Conservation (phyloP, 2,888 invertebrate species). For the Xanthia togata region DNA sequence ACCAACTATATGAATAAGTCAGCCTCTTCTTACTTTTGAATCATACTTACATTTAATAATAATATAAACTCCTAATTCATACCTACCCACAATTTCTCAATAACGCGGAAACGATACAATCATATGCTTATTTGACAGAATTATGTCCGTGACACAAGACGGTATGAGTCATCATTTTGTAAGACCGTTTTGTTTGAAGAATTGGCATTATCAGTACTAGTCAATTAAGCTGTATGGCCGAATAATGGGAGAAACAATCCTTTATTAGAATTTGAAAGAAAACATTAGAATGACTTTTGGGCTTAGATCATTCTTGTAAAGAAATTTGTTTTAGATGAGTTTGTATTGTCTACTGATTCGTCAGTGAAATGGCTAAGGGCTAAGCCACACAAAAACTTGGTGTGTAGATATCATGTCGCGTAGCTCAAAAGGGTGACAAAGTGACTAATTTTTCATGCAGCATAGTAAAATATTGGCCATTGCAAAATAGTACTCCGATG, state of each 20-base stretch:
- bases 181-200: slow-evolving; percentile 47
- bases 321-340: slow-evolving; percentile 10
- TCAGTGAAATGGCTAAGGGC: not conserved
- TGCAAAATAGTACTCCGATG: not conserved
- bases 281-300: slow-evolving; percentile 35
- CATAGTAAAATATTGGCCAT: no score
- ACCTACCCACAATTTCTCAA: slow-evolving; percentile 18
- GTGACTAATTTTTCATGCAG: no score
- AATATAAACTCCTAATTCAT: not conserved
- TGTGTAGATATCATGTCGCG: not conserved
- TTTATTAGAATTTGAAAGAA: slow-evolving; percentile 23
- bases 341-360: slow-evolving; percentile 11
- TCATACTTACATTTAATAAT: not conserved
- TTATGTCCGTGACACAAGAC: slow-evolving; percentile 44
- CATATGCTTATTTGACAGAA: slow-evolving; percentile 50
- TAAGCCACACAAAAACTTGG: not conserved
- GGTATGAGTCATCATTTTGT: slow-evolving; percentile 37
- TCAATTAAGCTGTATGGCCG: slow-evolving; percentile 14
- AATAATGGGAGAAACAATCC: slow-evolving; percentile 43
- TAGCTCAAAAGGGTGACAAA: not conserved
- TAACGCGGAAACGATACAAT: slow-evolving; percentile 50
- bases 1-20: not conserved
- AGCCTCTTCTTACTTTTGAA: not conserved
- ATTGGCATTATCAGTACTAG: slow-evolving; percentile 38
- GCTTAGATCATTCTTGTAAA: slow-evolving; percentile 22